A percentile compares a stretch with the other conserved stretches of the same genome.
Conservation (phyloP, 2,888 invertebrate species). For the Dorcus hopei region DNA sequence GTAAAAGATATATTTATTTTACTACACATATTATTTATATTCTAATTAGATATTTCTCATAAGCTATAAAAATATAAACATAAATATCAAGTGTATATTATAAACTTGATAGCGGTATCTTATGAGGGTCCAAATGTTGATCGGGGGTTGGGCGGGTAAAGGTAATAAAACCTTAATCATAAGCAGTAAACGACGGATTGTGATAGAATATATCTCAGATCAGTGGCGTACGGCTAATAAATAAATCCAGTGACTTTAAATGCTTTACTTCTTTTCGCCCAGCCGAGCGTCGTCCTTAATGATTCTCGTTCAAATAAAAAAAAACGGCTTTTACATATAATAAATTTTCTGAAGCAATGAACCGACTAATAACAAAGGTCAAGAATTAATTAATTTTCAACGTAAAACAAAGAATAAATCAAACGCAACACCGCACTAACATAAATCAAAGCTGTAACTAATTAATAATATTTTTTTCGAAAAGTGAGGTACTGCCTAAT, state of each 20-base stretch:
- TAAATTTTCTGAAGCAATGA: not conserved
- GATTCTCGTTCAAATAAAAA: constrained; percentile 2
- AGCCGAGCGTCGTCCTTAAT: constrained; percentile 6
- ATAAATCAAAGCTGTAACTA: not conserved
- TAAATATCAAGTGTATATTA: constrained; percentile 35
- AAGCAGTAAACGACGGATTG: constrained; percentile 36
- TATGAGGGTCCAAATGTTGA: constrained; percentile 33
- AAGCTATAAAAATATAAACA: constrained; percentile 40
- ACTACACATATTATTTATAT: constrained; percentile 40
- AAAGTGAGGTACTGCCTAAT: too few relatives aligned
- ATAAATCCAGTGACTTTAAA: not conserved
- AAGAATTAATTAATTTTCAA: not conserved
- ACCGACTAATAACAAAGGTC: not conserved
- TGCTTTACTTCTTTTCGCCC: constrained; percentile 15
- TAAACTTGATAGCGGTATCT: constrained; percentile 37
- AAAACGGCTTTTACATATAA: not conserved
- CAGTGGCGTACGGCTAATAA: constrained; percentile 20
- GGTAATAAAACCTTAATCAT: constrained; percentile 42
- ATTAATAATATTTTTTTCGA: too few relatives aligned
- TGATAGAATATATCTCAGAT: constrained; percentile 18
- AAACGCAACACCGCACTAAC: not conserved
- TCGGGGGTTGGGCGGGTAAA: constrained; percentile 28
- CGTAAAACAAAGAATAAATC: not conserved
- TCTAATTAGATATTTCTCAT: constrained; percentile 41
- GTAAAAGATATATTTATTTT: constrained; percentile 41